Base-by-base conservation (phyloP, 2,888 invertebrate species). In the Hypercompe scribonia region DNA sequence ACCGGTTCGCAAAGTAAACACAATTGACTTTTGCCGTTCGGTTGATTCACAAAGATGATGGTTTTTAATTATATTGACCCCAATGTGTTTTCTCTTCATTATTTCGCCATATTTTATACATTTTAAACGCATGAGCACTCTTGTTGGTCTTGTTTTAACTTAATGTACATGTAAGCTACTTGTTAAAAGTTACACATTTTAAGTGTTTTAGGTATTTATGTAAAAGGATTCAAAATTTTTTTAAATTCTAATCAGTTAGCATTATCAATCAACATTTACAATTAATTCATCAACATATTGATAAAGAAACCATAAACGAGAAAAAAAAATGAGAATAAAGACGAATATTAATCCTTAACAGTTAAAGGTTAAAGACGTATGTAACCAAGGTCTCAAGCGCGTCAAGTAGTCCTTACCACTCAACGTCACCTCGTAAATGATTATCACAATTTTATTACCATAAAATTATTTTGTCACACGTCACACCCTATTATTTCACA, bases 1-100 rank as follows among this genome's bases (percentile, higher is more conserved):
- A 84, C 84, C 89, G 91, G 89, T 90, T 89, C 87, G 87, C 82
- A 80, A 89, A 87, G 77, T 90, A 88, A 91, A 89, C 89, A 95
- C 94, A 95, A 95, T 95, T 91, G 93, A 95, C 94, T 95, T 91
- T 95, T 95, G 91, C 94, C 94, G 90, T 93, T 93, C 90, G 90
- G 92, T 79, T 95, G 94, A 78, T 71, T 93, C 85, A 91, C 93
- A 95, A 95, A 95, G 94, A 95, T 90, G 87, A 83, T 84, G 86
- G 87, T 87, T 87, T 93, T 93, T 93, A 93, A 94, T 94, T 94
- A 89, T 94, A 90, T 93, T 94, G 93, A 93, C 94, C 94, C 94
- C 87, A 88, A 77, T 84, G 84, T 90, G 89, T 90, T 93, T 92
- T 89, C 88, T 83, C 86, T 88, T 88, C 88, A 91, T 91, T 92